Percentiles rank a stretch among this genome's conserved stretches.
Evolutionary conservation across 1,140 invertebrate genomes (phyloP).

Genomic region (Scaptodrosophila lebanonensis): DNA sequence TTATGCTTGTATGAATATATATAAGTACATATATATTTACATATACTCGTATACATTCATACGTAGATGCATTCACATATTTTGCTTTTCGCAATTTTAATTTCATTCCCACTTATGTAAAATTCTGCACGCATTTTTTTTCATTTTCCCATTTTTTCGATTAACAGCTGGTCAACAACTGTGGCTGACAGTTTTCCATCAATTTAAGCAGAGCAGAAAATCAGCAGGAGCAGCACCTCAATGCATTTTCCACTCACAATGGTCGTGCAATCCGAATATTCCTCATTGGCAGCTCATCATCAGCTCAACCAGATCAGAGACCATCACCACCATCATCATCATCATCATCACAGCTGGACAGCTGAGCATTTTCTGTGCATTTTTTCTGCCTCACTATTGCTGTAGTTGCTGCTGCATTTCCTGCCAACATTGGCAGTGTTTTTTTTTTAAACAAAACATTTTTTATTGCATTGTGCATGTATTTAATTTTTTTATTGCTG

Average conservation of each 20-base stretch:
- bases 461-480: conserved; percentile 1
- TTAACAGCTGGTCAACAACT: conserved; percentile 43
- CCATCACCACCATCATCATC: conserved; percentile 11
- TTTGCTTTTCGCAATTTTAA: conserved; percentile 38
- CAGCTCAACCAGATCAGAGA: conserved; percentile 48
- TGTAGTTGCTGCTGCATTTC: too few species aligned
- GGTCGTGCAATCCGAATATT: too few species aligned
- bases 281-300: conserved; percentile 52
- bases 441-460: too few species aligned
- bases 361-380: too few species aligned
- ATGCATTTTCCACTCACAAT: too few species aligned
- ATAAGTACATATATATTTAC: neutral
- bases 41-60: neutral
- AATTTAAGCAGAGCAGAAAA: conserved; percentile 49
- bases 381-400: too few species aligned
- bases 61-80: neutral
- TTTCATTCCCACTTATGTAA: conserved; percentile 43
- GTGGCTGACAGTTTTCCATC: conserved; percentile 66
- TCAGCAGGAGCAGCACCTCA: neutral
- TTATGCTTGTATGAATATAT: neutral
- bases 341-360: conserved; percentile 15
- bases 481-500: conserved; percentile 18
- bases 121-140: conserved; percentile 19
- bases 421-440: too few species aligned
- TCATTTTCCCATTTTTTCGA: conserved; percentile 47